phyloP scores from a whole-genome alignment of 2,797 vertebrate genomes.

The Hemitrygon akajei region DNA sequence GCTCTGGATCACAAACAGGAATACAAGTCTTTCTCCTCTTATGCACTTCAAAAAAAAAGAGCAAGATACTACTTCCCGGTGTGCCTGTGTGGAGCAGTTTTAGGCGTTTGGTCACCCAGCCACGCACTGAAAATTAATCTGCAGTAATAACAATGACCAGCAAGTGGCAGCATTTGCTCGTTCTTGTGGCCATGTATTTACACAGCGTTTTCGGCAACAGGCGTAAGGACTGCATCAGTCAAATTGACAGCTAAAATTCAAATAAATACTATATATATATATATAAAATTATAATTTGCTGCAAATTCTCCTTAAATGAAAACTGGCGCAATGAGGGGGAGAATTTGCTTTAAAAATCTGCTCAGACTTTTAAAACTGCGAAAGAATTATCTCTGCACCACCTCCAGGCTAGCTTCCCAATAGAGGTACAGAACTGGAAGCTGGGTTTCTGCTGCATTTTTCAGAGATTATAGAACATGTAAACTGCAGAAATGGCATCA shows the following conservation, averaged over 20 bases:
- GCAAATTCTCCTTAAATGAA: constrained; percentile 6
- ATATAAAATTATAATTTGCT: constrained; percentile 21
- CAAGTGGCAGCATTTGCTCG: not conserved
- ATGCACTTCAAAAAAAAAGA: not conserved
- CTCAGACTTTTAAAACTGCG: not conserved
- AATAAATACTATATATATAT: constrained; percentile 37
- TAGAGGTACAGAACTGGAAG: not conserved
- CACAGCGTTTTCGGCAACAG: not conserved
- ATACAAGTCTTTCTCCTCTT: not conserved
- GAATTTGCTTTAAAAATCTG: constrained; percentile 23
- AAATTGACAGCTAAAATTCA: constrained; percentile 12
- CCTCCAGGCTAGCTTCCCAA: not conserved
- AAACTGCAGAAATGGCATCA: not conserved
- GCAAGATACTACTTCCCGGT: not conserved
- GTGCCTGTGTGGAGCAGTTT: not conserved
- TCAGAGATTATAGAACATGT: not conserved
- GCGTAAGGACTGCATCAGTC: not conserved
- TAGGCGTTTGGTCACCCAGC: not conserved
- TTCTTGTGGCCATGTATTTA: not conserved
- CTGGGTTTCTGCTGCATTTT: not conserved
- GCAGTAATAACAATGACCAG: not conserved
- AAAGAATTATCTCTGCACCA: not conserved
- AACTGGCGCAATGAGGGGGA: not conserved
- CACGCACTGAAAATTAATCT: constrained; percentile 2
- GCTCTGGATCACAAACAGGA: not conserved